Evolutionary conservation across 2,888 invertebrate genomes (phyloP).

Genomic region (Catotricha subobsoleta): DNA sequence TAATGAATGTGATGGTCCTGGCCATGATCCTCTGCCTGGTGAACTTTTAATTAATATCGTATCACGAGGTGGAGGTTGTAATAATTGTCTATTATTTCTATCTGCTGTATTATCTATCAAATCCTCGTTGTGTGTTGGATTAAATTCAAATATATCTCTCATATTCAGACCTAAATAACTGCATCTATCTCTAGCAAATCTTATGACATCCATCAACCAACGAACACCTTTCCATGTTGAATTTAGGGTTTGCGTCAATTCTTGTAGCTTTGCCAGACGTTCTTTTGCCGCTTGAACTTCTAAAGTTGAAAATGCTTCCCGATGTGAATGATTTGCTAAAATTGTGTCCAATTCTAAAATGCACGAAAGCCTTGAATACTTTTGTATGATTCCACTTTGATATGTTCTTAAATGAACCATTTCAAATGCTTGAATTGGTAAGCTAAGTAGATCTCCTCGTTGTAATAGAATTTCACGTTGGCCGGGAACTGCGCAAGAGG

Average conservation of each 20-base stretch:
- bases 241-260: slow-evolving; percentile 72
- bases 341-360: slow-evolving; percentile 83
- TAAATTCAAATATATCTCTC: slow-evolving; percentile 24
- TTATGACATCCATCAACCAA: slow-evolving; percentile 92
- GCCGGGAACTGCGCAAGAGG: slow-evolving; percentile 79
- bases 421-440: slow-evolving; percentile 87
- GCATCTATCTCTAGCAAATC: slow-evolving; percentile 70
- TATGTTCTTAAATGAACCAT: slow-evolving; percentile 93
- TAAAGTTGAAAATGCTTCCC: slow-evolving; percentile 85
- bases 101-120: slow-evolving; percentile 8
- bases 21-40: slow-evolving; percentile 70
- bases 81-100: slow-evolving; percentile 21
- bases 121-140: slow-evolving; percentile 12
- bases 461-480: slow-evolving; percentile 71
- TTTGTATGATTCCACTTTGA: slow-evolving; percentile 72
- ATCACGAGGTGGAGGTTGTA: slow-evolving; percentile 39
- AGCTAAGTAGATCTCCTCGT: slow-evolving; percentile 65
- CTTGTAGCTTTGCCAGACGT: slow-evolving; percentile 60
- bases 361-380: slow-evolving; percentile 84
- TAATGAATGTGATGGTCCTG: slow-evolving; percentile 42
- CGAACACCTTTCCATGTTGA: slow-evolving; percentile 82
- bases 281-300: slow-evolving; percentile 78
- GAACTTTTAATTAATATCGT: slow-evolving; percentile 57
- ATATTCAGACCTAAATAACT: slow-evolving; percentile 27
- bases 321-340: slow-evolving; percentile 77